A percentile compares a stretch with the other conserved stretches of the same genome.
These are phyloP conservation scores for Erethizon dorsatum DNA, from an alignment of 2,797 vertebrate species.

Conservation along the genomic window DNA sequence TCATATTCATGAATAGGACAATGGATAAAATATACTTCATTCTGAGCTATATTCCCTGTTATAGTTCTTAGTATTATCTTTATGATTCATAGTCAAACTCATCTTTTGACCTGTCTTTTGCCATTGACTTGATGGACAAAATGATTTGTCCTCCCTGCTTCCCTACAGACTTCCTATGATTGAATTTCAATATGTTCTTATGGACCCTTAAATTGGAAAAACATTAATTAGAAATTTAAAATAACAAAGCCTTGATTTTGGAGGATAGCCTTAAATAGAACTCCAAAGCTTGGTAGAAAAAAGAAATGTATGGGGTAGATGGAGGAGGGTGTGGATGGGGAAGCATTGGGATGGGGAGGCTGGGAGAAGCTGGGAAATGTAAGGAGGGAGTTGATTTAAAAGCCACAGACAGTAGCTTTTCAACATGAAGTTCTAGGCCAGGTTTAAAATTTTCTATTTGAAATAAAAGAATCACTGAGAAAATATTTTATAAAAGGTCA, in stretches of 20 bases:
- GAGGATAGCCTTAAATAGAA: neutral
- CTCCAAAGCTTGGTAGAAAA: neutral
- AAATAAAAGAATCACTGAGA: slow-evolving; percentile 22
- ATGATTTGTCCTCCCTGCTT: neutral
- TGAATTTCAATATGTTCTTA: neutral
- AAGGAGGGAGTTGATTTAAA: neutral
- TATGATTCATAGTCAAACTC: neutral
- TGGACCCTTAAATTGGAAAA: neutral
- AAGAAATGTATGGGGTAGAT: neutral
- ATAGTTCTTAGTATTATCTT: neutral
- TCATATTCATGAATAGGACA: neutral
- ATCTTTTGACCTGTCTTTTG: neutral
- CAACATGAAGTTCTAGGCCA: neutral
- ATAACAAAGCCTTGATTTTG: slow-evolving; percentile 6
- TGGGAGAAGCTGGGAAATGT: neutral
- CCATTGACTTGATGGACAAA: neutral
- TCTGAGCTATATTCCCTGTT: neutral
- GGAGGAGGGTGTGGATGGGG: neutral
- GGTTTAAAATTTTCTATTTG: slow-evolving; percentile 16
- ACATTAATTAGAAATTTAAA: slow-evolving; percentile 13
- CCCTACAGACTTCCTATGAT: neutral
- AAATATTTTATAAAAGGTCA: slow-evolving; percentile 35
- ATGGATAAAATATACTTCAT: neutral
- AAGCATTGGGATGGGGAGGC: neutral
- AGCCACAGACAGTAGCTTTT: neutral